Percentiles rank a stretch among this genome's conserved stretches.
Conservation (phyloP, 2,113 vertebrate species). For the Burhinus oedicnemus region DNA sequence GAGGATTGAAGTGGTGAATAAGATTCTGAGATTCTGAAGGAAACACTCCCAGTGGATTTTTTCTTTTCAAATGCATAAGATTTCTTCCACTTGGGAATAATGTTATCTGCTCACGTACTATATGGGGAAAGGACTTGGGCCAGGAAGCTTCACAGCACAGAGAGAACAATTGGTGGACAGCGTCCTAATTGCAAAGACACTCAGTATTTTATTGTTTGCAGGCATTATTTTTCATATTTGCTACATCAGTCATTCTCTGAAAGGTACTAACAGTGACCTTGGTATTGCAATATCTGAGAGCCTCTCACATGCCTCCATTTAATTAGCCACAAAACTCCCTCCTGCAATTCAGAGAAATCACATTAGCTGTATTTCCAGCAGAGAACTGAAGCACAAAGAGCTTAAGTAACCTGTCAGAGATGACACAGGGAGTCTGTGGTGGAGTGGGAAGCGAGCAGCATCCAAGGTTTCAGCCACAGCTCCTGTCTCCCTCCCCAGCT, state of each 20-base stretch:
- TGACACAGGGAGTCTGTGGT: neutral
- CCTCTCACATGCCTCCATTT: neutral
- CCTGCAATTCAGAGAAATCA: neutral
- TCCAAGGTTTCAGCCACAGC: neutral
- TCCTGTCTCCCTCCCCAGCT: neutral
- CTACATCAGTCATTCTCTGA: neutral
- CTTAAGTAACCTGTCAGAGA: neutral
- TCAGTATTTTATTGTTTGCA: neutral
- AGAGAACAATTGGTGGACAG: neutral
- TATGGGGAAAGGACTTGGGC: neutral
- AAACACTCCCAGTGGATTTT: neutral
- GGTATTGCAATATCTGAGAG: neutral
- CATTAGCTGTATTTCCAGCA: neutral
- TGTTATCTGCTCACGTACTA: neutral
- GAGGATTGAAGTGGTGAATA: neutral
- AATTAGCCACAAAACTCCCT: neutral
- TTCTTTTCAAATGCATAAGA: neutral
- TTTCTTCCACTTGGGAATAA: neutral
- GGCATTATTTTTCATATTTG: neutral
- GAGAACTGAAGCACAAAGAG: neutral
- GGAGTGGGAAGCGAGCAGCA: neutral
- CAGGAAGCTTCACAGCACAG: neutral
- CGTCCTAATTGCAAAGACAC: neutral
- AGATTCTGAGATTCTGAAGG: neutral
- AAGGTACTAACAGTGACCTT: neutral